Evolutionary conservation across 2,797 vertebrate genomes (phyloP).

Genomic region (Nothura maculosa): DNA sequence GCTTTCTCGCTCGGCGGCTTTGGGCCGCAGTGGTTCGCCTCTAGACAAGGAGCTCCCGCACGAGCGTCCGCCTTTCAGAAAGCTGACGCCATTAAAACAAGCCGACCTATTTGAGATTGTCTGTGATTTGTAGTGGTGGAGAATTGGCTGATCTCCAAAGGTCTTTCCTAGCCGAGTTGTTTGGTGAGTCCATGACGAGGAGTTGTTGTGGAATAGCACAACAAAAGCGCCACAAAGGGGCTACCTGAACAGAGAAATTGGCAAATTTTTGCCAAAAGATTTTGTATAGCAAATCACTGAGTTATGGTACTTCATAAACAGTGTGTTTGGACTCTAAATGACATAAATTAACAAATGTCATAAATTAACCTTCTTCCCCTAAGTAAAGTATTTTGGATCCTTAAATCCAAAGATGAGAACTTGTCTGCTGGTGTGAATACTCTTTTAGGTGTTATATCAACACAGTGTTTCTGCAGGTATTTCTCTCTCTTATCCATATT

Average conservation of each 20-base stretch:
- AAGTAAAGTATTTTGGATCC: not conserved
- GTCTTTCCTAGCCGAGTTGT: not conserved
- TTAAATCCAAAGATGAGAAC: not conserved
- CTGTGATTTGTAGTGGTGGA: not conserved
- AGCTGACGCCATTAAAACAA: not conserved
- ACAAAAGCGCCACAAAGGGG: no score
- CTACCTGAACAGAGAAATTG: not conserved
- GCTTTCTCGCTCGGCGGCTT: no score
- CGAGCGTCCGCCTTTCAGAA: not conserved
- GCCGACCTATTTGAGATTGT: not conserved
- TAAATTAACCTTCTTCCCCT: not conserved
- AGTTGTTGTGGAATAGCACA: not conserved
- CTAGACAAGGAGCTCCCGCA: no score
- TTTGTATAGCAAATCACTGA: not conserved
- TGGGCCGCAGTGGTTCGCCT: no score
- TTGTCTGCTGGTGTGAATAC: not conserved
- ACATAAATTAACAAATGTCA: not conserved
- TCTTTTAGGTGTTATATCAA: not conserved
- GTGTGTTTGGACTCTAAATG: not conserved
- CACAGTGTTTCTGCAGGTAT: not conserved
- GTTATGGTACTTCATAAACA: not conserved
- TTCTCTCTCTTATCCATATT: not conserved
- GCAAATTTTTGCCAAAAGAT: not conserved
- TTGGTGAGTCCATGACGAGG: not conserved
- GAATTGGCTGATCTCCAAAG: not conserved